A percentile compares a stretch with the other conserved stretches of the same genome.
Conservation (phyloP, 1,140 invertebrate species). For the Cotesia vestalis region DNA sequence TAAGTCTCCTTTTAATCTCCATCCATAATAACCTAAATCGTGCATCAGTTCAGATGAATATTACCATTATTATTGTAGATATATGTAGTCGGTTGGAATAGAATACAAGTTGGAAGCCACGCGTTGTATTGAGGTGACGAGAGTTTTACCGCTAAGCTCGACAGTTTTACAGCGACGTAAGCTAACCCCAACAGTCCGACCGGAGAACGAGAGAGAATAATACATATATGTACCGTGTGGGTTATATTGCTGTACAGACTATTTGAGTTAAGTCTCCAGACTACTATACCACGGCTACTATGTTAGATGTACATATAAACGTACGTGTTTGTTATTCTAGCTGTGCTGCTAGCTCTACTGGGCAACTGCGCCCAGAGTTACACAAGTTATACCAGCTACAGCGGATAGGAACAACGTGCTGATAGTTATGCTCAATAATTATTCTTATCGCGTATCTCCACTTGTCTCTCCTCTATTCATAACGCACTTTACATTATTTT, state of each 20-base stretch:
- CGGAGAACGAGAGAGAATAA: neutral
- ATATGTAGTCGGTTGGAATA: too few species aligned
- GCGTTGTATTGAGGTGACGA: conserved; percentile 21
- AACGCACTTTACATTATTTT: neutral
- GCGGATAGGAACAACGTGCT: neutral
- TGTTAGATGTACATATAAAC: too few species aligned
- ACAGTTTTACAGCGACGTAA: conserved; percentile 28
- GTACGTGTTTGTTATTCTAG: conserved; percentile 19
- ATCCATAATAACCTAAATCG: too few species aligned
- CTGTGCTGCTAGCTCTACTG: neutral
- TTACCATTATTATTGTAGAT: too few species aligned
- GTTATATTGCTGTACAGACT: conserved; percentile 1
- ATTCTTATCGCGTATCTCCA: conserved; percentile 7
- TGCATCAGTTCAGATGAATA: too few species aligned
- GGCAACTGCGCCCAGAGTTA: neutral
- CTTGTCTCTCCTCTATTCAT: neutral
- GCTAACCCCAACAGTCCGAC: too few species aligned
- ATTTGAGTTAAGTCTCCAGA: too few species aligned
- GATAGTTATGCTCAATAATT: conserved; percentile 17
- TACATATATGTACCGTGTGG: neutral
- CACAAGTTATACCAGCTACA: conserved; percentile 3
- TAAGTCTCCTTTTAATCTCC: too few species aligned
- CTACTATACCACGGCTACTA: too few species aligned
- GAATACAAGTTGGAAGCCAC: neutral
- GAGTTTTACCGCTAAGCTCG: conserved; percentile 23